Evolutionary conservation across 2,797 vertebrate species (phyloP), one percentile per base, ranked within the genome.

Genomic region (Dallia pectoralis): DNA sequence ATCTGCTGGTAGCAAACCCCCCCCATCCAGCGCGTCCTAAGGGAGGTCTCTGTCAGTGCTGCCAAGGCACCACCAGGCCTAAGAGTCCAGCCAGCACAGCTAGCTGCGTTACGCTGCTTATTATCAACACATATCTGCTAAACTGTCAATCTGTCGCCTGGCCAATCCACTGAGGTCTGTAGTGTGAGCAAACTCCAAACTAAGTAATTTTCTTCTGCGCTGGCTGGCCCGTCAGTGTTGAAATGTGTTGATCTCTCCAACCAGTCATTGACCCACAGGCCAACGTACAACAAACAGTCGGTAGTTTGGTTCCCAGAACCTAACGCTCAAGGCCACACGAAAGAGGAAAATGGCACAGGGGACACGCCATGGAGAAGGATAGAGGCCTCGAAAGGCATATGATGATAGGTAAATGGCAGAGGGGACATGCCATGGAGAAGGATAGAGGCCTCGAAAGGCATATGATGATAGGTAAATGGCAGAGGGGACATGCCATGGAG

Each of bases 171-270:
- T 32, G 66, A 51, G 63, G 69, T 74, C 56, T 9, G 27, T 12
- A 44, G 40, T 14, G 40, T 29, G 29, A 33, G 66, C 73, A 79
- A 87, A 85, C 76, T 85, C 70, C 73, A 80, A 68, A 75, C 81
- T 53, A 71, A 80, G 74, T 30, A 70, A 78, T 75, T 67, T 78
- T 71, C 82, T 84, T 82, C 75, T 75, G 3, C 63, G 63, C 19
- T 64, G 71, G 61, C 44, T 77, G n/a, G 2, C 0, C 62, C 74
- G 78, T 19, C 75, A 11, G 73, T 87, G 86, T 87, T 82, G 82
- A 90, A 92, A 91, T n/a, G 7, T 77, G 91, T 91, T 65, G 90
- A 93, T 89, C 82, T 79, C 61, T 12, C 1, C 48, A 66, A 27
- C 67, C 79, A 82, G 85, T 78, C 86, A 82, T 86, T 91, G 88